Percentiles rank a stretch among this genome's conserved stretches.
phyloP scores from a whole-genome alignment of 2,113 vertebrate species.

The Turdus rufiventris region DNA sequence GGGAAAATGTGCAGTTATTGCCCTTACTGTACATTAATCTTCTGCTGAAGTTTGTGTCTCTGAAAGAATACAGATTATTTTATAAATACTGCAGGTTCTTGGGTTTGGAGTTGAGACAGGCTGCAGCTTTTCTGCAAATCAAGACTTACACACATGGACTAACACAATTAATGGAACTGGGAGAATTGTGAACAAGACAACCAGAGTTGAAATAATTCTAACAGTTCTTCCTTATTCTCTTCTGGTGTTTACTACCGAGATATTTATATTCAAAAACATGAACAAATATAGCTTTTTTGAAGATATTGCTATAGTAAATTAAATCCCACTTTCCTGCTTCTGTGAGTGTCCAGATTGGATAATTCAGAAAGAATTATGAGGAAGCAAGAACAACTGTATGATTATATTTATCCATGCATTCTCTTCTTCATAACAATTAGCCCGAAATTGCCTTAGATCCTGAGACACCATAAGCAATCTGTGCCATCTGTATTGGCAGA shows the following conservation, averaged over 20 bases:
- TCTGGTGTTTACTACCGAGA: background rate
- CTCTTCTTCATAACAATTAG: background rate
- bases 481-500: background rate
- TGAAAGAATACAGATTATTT: background rate
- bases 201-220: background rate
- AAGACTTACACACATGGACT: background rate
- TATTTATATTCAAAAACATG: background rate
- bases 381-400: background rate
- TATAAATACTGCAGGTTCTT: background rate
- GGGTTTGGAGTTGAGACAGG: background rate
- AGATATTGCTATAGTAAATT: background rate
- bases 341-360: background rate
- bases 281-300: background rate
- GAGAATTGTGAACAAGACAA: background rate
- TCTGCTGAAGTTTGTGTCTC: background rate
- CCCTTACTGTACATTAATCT: background rate
- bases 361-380: background rate
- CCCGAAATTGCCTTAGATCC: background rate
- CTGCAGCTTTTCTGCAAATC: background rate
- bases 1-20: background rate
- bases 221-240: background rate
- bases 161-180: background rate
- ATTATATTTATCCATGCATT: background rate
- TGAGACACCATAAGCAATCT: background rate
- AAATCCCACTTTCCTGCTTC: background rate